These are phyloP conservation scores for Maconellicoccus hirsutus DNA, from an alignment of 1,140 invertebrate genomes.

Conservation along the genomic window DNA sequence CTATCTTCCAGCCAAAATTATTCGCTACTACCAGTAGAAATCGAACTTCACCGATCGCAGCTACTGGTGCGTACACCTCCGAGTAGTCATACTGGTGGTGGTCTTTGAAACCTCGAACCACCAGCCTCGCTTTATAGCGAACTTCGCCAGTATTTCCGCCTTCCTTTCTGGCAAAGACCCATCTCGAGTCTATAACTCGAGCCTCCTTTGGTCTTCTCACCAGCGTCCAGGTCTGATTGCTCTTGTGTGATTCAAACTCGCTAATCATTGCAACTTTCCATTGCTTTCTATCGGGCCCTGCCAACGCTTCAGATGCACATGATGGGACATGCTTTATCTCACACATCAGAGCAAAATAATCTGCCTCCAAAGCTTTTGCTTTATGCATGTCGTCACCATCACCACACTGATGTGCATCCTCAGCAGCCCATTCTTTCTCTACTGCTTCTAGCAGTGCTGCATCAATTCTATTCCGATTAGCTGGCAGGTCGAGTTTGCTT, in stretches of 20 bases:
- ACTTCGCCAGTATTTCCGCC: neutral
- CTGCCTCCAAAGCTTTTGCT: neutral
- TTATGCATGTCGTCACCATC: too few relatives aligned
- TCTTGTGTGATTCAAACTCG: slow-evolving; percentile 5
- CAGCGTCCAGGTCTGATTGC: neutral
- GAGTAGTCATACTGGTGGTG: slow-evolving; percentile 4
- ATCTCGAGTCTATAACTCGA: neutral
- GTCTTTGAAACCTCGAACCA: slow-evolving; percentile 20
- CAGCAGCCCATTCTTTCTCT: too few relatives aligned
- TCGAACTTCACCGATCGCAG: neutral
- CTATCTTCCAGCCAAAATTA: neutral
- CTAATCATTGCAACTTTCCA: neutral
- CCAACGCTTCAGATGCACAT: neutral
- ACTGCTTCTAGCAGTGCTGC: too few relatives aligned
- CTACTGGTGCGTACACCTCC: slow-evolving; percentile 20
- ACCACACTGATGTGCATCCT: too few relatives aligned
- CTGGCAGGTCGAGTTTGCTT: too few relatives aligned
- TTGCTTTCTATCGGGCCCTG: neutral
- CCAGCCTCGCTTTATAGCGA: slow-evolving; percentile 21
- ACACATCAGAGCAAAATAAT: neutral
- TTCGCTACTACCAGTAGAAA: neutral
- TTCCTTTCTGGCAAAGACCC: slow-evolving; percentile 22
- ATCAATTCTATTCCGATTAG: too few relatives aligned
- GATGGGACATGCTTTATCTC: neutral
- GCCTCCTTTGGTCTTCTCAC: neutral